A percentile compares a stretch with the other conserved stretches of the same genome.
phyloP scores from a whole-genome alignment of 2,888 invertebrate genomes.

The Habroteleia sp. region DNA sequence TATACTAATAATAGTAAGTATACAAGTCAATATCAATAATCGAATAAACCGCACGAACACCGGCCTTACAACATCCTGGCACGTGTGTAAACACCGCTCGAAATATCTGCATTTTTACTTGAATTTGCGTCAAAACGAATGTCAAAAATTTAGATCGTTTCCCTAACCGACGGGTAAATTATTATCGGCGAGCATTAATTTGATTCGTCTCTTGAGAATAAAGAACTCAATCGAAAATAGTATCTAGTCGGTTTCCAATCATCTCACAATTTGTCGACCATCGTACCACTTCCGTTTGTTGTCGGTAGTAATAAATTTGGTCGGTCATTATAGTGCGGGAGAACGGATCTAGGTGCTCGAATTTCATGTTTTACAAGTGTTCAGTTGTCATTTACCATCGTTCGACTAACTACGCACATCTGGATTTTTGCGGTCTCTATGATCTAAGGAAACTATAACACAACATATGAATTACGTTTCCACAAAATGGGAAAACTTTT shows the following conservation, averaged over 20 bases:
- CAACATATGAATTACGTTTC: constrained; percentile 25
- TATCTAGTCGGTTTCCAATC: constrained; percentile 5
- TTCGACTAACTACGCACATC: constrained; percentile 62
- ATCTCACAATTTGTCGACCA: constrained; percentile 28
- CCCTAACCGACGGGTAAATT: constrained; percentile 8
- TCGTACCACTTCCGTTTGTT: constrained; percentile 46
- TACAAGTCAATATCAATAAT: constrained; percentile 56
- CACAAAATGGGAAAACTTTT: too few relatives aligned
- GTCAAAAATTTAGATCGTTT: constrained; percentile 13
- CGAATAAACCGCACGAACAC: constrained; percentile 66
- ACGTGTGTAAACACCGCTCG: constrained; percentile 78
- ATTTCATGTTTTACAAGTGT: constrained; percentile 78
- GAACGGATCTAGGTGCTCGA: constrained; percentile 70
- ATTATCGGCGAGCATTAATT: constrained; percentile 2
- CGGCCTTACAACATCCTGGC: constrained; percentile 78
- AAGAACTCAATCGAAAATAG: constrained; percentile 6
- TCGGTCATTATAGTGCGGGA: constrained; percentile 37
- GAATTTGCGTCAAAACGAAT: constrained; percentile 22
- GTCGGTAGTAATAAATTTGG: constrained; percentile 61
- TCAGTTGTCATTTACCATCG: constrained; percentile 62
- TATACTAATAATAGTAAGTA: constrained; percentile 63
- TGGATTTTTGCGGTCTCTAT: constrained; percentile 68
- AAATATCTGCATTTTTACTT: constrained; percentile 69
- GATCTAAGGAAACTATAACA: constrained; percentile 55
- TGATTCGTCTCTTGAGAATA: constrained; percentile 15